A percentile compares a stretch with the other conserved stretches of the same genome.
Conservation (phyloP, 2,888 invertebrate genomes). For the Orthosia gothica region DNA sequence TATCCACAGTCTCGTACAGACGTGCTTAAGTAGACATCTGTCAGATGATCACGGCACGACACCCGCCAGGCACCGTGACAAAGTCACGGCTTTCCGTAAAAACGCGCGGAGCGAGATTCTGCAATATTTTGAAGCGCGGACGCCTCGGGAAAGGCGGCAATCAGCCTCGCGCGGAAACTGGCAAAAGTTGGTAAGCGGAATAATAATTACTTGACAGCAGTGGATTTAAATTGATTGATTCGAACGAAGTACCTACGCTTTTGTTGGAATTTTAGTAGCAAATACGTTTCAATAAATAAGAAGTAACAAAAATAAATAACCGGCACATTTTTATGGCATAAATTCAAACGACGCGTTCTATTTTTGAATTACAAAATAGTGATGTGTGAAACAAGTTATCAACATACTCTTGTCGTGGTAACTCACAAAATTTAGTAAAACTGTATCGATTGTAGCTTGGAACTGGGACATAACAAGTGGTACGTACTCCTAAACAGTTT, state of each 20-base stretch:
- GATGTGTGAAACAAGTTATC: constrained; percentile 28
- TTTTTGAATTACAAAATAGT: constrained; percentile 26
- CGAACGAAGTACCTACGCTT: constrained; percentile 7
- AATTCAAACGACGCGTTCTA: neutral
- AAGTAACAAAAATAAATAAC: constrained; percentile 1
- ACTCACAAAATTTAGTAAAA: constrained; percentile 46
- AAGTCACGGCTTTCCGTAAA: constrained; percentile 64
- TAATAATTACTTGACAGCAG: constrained; percentile 65
- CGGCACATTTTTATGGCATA: neutral
- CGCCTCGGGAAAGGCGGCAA: constrained; percentile 33
- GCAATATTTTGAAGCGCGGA: constrained; percentile 57
- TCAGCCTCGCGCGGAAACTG: constrained; percentile 18
- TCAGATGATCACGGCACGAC: constrained; percentile 70
- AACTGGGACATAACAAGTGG: constrained; percentile 67
- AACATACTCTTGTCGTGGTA: neutral
- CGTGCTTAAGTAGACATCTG: constrained; percentile 76
- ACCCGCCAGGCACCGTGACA: constrained; percentile 53
- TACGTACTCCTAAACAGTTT: constrained; percentile 67
- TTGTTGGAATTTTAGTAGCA: constrained; percentile 24
- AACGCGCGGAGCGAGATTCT: constrained; percentile 53
- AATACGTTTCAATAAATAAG: constrained; percentile 6
- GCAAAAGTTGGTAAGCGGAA: constrained; percentile 57
- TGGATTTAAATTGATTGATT: constrained; percentile 55
- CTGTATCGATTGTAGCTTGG: constrained; percentile 61
- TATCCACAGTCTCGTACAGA: constrained; percentile 60